Conservation (phyloP, 2,888 invertebrate species). For the Aporophyla lueneburgensis region DNA sequence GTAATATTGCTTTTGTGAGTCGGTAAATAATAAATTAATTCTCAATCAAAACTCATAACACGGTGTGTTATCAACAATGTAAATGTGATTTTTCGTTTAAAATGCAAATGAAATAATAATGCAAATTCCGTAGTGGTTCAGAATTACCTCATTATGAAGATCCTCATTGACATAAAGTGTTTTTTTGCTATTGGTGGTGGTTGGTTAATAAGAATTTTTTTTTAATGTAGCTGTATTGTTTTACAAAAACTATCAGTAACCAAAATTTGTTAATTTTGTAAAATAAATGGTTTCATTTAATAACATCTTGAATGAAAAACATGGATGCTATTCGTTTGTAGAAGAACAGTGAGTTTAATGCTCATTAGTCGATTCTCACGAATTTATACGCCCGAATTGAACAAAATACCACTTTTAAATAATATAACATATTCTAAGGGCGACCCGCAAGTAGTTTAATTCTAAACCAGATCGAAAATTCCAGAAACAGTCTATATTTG, state of each 20-base stretch:
- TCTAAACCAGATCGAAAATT: too few relatives aligned
- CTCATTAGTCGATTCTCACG: too few relatives aligned
- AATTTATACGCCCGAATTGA: too few relatives aligned
- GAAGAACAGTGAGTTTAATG: too few relatives aligned
- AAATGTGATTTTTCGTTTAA: conserved; percentile 62
- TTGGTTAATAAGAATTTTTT: not conserved
- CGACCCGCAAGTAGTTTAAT: too few relatives aligned
- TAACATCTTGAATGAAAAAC: not conserved
- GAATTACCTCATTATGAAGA: conserved; percentile 19
- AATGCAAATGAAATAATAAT: conserved; percentile 61
- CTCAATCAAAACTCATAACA: conserved; percentile 54
- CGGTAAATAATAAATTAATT: conserved; percentile 55
- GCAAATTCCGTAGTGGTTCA: conserved; percentile 21
- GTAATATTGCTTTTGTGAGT: conserved; percentile 45
- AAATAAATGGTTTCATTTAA: not conserved
- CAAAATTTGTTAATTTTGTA: too few relatives aligned
- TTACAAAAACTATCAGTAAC: too few relatives aligned
- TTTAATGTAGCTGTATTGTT: not conserved
- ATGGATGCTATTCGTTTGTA: not conserved
- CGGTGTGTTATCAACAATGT: conserved; percentile 41
- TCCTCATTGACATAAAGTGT: not conserved
- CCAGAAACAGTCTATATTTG: too few relatives aligned
- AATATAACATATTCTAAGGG: too few relatives aligned
- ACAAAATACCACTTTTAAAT: too few relatives aligned
- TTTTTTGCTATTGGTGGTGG: not conserved